These are phyloP conservation scores for Hippocampus mohnikei DNA, from an alignment of 2,113 vertebrate species.

Conservation along the genomic window DNA sequence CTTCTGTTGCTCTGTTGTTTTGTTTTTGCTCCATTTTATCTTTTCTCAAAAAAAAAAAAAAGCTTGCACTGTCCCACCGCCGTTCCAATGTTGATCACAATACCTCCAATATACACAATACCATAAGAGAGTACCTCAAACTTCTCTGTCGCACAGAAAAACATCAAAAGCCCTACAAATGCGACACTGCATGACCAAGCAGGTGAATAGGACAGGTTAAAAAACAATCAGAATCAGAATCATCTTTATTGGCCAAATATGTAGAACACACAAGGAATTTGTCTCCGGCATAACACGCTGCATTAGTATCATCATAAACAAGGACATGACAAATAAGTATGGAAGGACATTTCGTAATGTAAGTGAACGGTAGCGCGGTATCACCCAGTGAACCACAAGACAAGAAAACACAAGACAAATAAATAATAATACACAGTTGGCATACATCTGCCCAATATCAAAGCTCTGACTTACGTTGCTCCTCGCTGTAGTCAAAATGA, in stretches of 20 bases:
- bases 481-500: slow-evolving; percentile 19
- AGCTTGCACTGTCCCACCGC: background rate
- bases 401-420: no score
- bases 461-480: slow-evolving; percentile 38
- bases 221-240: no score
- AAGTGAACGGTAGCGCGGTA: no score
- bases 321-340: no score
- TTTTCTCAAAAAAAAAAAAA: background rate
- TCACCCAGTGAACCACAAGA: no score
- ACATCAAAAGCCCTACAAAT: background rate
- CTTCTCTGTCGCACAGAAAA: background rate
- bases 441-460: background rate
- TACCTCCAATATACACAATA: background rate
- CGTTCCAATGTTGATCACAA: background rate
- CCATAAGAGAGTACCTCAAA: background rate
- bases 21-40: background rate
- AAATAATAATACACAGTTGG: background rate
- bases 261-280: no score
- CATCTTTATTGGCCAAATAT: no score
- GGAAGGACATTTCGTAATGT: no score
- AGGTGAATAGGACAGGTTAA: background rate
- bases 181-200: background rate
- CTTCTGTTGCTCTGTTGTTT: background rate
- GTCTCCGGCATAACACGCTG: no score
- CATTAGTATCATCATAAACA: no score